phyloP scores from a whole-genome alignment of 2,797 vertebrate species.

The Danio choprae region DNA sequence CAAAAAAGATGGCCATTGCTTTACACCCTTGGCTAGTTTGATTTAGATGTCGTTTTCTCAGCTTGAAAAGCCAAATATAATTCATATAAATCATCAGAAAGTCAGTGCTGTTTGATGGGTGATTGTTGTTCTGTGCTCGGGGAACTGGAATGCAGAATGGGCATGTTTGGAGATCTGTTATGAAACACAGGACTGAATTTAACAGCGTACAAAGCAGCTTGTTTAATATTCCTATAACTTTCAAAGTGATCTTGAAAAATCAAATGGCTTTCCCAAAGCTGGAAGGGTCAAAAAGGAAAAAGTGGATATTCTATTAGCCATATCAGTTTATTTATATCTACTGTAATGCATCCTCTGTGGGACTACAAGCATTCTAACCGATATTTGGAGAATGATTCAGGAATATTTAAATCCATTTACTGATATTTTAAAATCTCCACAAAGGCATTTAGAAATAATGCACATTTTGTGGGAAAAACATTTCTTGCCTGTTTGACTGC shows the following conservation, averaged over 20 bases:
- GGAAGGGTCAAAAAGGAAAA: not conserved
- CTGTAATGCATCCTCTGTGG: not conserved
- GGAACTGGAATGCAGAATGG: constrained; percentile 12
- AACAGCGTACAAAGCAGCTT: constrained; percentile 25
- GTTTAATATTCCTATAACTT: constrained; percentile 37
- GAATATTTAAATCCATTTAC: constrained; percentile 6
- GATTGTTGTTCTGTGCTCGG: constrained; percentile 14
- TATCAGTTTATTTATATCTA: constrained; percentile 31
- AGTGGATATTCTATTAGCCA: not conserved
- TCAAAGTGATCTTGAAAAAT: constrained; percentile 16
- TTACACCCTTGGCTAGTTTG: constrained; percentile 1
- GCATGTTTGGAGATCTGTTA: constrained; percentile 28
- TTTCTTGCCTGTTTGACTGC: no score
- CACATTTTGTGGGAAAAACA: no score
- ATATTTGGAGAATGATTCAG: not conserved
- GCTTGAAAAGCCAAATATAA: constrained; percentile 12
- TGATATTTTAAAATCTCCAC: not conserved
- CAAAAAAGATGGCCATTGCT: not conserved
- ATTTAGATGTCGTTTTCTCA: constrained; percentile 2
- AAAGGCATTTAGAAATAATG: not conserved
- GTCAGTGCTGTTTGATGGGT: constrained; percentile 15
- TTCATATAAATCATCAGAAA: constrained; percentile 29
- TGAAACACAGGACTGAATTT: constrained; percentile 2
- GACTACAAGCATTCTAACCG: not conserved
- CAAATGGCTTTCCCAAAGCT: constrained; percentile 2